Evolutionary conservation across 1,140 invertebrate genomes (phyloP), one percentile per base, ranked within the genome.

Genomic region (Dreissena rostriformis): DNA sequence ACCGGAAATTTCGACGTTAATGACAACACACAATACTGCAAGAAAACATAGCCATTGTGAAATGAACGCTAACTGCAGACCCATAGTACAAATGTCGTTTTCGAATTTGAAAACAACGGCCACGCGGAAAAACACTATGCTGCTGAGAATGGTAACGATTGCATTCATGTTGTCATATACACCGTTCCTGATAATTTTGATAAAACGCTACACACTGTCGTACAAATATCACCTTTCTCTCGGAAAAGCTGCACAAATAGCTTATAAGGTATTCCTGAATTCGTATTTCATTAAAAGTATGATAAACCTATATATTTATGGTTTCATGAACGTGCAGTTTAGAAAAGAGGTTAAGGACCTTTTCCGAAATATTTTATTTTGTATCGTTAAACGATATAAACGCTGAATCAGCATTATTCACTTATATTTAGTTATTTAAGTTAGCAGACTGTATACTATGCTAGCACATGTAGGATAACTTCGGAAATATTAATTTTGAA

Each of bases 91-190:
- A 52, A 28, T 70, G 55, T 61, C 55, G 28, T 82, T 82, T 63
- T 82, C 80, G 11, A 72, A 55, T 53, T 52, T 72, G 1, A 51
- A 51, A 15, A 24, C 51, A n/a, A 71, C 55, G 26, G 39, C 80
- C 11, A 82, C 80, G 4, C 24, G 80, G 49, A 74, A 82, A 55
- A 82, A 82, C 55, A 82, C 80, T 14, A 52, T 82, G 6, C 74
- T 82, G 80, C 74, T 82, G 80, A 17, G 70, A 66, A 75, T 82
- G 80, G 80, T 82, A 8, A 82, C 80, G 8, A 82, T 82, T 28
- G 80, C 80, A 39, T 82, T 82, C 29, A 75, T 82, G 80, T 12
- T 67, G 53, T 74, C 71, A 22, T 82, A 74, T n/a, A 82, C 80
- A 26, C 80, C 80, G 67, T 82, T 82, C 52, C 39, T 82, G 10